Conservation (phyloP, 30 jellyfish, hydroid and myxozoan species). For the Cassiopea xamachana region DNA sequence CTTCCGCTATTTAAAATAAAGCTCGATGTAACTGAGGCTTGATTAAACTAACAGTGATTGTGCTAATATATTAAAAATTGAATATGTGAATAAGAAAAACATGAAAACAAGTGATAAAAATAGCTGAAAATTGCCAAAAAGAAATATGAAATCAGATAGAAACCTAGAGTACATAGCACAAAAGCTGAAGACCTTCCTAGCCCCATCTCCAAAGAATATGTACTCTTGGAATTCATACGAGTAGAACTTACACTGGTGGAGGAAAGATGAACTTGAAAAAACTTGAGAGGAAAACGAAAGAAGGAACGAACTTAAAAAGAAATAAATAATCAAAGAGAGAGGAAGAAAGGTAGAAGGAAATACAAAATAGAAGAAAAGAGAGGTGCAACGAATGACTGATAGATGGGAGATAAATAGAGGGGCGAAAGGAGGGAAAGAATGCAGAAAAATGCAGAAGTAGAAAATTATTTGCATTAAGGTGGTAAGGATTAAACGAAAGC, state of each 20-base stretch:
- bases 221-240: too few species aligned
- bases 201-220: too few species aligned
- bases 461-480: not conserved
- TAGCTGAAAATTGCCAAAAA: too few species aligned
- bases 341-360: not conserved
- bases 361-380: not conserved
- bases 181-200: too few species aligned
- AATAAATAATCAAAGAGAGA: not conserved
- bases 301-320: not conserved
- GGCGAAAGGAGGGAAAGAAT: not conserved
- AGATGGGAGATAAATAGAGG: not conserved
- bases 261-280: not conserved
- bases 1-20: conserved; percentile 35
- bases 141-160: too few species aligned
- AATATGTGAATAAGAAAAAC: too few species aligned
- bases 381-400: not conserved
- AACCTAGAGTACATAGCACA: too few species aligned
- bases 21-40: too few species aligned
- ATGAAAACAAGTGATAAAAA: too few species aligned
- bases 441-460: not conserved
- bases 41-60: too few species aligned
- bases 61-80: too few species aligned
- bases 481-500: not conserved
- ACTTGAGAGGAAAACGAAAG: not conserved
- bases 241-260: too few species aligned